Base-by-base conservation (phyloP, 1,140 invertebrate species). In the Aradophagus sp. region DNA sequence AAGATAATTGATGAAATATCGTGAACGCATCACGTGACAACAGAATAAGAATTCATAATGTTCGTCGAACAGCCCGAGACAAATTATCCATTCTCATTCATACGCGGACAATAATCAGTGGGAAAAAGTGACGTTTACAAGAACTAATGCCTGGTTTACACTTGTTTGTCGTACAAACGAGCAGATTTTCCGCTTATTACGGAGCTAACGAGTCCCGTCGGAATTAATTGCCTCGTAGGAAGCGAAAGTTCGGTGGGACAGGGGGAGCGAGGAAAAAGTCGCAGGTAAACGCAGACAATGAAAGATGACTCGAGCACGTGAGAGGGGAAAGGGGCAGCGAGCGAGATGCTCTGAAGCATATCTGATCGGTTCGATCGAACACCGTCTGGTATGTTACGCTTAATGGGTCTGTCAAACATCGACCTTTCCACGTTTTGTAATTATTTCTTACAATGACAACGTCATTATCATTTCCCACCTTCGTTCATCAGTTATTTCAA, bases 391-490 rank as follows among this genome's bases (percentile, higher is more conserved):
- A 80, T 66, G 76, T 80, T 74, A 79, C 58, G 35, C 77, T 80
- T 80, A 80, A 80, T 78, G 73, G 78, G 80, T 80, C 66, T 61
- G n/a, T n/a, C n/a, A n/a, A n/a, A n/a, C n/a, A n/a, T n/a, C n/a
- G n/a, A n/a, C n/a, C n/a, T n/a, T n/a, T n/a, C n/a, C n/a, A n/a
- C n/a, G n/a, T n/a, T n/a, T n/a, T n/a, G n/a, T n/a, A n/a, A n/a
- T n/a, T n/a, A n/a, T n/a, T n/a, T n/a, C n/a, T n/a, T n/a, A n/a
- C n/a, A n/a, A n/a, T n/a, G n/a, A n/a, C n/a, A n/a, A n/a, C n/a
- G n/a, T n/a, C n/a, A n/a, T n/a, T n/a, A n/a, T n/a, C n/a, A n/a
- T n/a, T n/a, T n/a, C n/a, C n/a, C n/a, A n/a, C n/a, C n/a, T n/a
- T n/a, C n/a, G n/a, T n/a, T n/a, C n/a, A n/a, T n/a, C n/a, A n/a